Conservation (phyloP, 2,797 vertebrate species). For the Leucoraja ocellata region DNA sequence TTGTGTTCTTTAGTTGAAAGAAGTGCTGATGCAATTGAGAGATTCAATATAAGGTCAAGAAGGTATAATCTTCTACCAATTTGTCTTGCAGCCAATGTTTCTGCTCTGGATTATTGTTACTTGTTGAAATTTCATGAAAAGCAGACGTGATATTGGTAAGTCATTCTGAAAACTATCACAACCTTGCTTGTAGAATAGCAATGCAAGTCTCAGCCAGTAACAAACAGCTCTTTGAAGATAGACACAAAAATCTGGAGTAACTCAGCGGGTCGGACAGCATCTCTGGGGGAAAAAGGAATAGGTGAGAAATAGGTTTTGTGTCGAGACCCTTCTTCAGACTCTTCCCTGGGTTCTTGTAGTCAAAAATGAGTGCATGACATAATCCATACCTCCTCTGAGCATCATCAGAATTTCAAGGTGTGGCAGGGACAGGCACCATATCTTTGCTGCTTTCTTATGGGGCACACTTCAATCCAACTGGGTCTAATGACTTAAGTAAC, state of each 20-base stretch:
- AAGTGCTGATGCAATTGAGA: slow-evolving; percentile 8
- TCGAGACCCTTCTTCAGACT: too few relatives aligned
- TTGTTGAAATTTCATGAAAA: slow-evolving; percentile 5
- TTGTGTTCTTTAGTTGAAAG: slow-evolving; percentile 2
- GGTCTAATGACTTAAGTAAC: background rate
- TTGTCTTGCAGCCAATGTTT: background rate
- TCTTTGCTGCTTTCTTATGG: too few relatives aligned
- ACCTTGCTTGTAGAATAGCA: background rate
- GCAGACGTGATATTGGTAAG: background rate
- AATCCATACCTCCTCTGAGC: background rate
- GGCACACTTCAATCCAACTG: background rate
- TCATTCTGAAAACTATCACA: background rate
- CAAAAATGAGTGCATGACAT: background rate
- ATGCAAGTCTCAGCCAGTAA: background rate
- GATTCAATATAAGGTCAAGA: slow-evolving; percentile 17
- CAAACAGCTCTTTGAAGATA: background rate
- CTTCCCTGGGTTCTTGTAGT: background rate
- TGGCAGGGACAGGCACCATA: background rate
- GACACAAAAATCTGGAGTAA: too few relatives aligned
- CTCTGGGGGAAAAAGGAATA: too few relatives aligned
- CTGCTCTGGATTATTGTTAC: background rate
- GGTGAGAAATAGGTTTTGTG: too few relatives aligned
- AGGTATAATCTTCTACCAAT: background rate
- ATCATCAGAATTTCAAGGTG: background rate
- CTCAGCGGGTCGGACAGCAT: too few relatives aligned